Evolutionary conservation across 2,113 vertebrate species (phyloP).

Genomic region (Antennarius striatus): DNA sequence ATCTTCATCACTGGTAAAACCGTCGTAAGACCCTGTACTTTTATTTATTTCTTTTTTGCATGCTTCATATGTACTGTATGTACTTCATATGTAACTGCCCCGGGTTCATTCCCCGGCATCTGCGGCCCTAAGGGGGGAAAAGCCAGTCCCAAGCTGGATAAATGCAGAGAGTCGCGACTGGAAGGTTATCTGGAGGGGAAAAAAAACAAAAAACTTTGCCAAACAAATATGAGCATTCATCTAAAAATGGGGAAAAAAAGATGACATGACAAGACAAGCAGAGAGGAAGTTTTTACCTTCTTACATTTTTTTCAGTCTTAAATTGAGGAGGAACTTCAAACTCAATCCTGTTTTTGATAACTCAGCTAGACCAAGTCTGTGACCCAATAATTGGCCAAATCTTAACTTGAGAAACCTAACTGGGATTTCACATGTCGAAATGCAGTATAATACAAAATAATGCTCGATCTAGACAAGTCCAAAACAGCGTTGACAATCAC

Average conservation of each 20-base stretch:
- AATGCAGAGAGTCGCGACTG: too few species aligned
- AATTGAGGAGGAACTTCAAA: conserved; percentile 35
- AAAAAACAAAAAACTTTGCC: too few species aligned
- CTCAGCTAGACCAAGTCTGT: conserved; percentile 26
- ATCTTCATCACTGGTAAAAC: conserved; percentile 37
- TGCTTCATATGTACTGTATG: too few species aligned
- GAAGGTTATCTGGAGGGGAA: too few species aligned
- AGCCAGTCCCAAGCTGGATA: too few species aligned
- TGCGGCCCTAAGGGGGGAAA: too few species aligned
- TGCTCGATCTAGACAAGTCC: not conserved
- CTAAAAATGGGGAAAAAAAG: too few species aligned
- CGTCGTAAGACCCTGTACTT: conserved; percentile 2
- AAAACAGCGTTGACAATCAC: conserved; percentile 8
- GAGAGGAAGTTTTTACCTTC: not conserved
- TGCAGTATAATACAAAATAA: conserved; percentile 25
- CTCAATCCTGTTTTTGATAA: conserved; percentile 47
- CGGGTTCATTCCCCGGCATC: too few species aligned
- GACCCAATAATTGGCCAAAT: conserved; percentile 37
- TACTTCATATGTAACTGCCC: too few species aligned
- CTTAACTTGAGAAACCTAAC: conserved; percentile 15
- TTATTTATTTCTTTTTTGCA: too few species aligned
- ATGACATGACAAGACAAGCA: too few species aligned
- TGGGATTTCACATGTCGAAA: conserved; percentile 43
- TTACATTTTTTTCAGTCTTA: conserved; percentile 12
- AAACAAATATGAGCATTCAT: too few species aligned